These are phyloP conservation scores for Pachycephus smyrnensis DNA, from an alignment of 2,888 invertebrate genomes.

Conservation along the genomic window DNA sequence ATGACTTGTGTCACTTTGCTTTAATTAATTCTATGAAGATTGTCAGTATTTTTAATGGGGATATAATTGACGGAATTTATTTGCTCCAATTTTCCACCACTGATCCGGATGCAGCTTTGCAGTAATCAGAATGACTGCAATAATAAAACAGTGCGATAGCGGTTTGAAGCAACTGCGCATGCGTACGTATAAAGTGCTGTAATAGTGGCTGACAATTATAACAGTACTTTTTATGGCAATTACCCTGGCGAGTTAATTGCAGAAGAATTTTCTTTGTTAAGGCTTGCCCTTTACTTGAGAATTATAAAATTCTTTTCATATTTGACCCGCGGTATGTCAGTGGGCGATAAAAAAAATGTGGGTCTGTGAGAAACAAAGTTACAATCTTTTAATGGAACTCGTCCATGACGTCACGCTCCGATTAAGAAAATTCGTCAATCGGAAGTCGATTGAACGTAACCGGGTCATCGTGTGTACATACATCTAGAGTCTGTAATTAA, in stretches of 20 bases:
- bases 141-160: background rate
- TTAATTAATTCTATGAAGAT: background rate
- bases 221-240: background rate
- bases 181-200: background rate
- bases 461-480: slow-evolving; percentile 24
- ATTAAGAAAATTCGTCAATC: background rate
- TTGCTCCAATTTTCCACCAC: background rate
- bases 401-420: background rate
- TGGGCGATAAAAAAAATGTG: background rate
- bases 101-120: background rate
- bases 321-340: background rate
- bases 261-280: background rate
- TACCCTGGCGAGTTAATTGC: background rate
- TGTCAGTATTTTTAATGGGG: background rate
- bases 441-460: slow-evolving; percentile 18
- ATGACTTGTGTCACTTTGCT: background rate
- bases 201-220: background rate
- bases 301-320: background rate
- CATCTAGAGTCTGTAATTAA: background rate
- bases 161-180: background rate
- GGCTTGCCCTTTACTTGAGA: background rate
- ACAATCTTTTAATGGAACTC: background rate
- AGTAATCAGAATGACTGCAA: background rate
- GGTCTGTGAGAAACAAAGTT: background rate
- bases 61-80: background rate